phyloP scores from a whole-genome alignment of 1,140 invertebrate genomes.

The Homarus americanus region DNA sequence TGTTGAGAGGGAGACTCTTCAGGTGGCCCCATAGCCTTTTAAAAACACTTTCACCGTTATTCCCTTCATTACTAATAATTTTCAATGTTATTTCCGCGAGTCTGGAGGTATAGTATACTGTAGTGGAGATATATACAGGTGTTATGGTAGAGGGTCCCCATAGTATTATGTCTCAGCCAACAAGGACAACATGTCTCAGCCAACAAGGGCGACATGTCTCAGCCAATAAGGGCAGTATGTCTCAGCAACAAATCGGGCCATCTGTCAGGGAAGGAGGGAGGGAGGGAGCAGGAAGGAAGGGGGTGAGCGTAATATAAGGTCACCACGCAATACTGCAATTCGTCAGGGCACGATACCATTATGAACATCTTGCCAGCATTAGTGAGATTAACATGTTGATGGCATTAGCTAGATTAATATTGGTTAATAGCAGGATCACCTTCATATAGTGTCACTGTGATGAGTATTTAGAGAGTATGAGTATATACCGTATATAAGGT shows the following conservation, averaged over 20 bases:
- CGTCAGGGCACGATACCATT: constrained; percentile 2
- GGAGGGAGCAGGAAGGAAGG: too few species aligned
- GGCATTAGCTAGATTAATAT: neutral
- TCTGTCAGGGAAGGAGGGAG: neutral
- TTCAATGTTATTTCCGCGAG: too few species aligned
- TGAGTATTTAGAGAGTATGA: neutral
- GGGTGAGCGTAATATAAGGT: neutral
- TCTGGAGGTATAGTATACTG: too few species aligned
- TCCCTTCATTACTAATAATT: too few species aligned
- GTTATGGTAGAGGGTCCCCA: too few species aligned
- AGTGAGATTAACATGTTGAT: constrained; percentile 8
- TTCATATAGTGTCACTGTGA: neutral
- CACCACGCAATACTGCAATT: neutral
- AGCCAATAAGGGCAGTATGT: neutral
- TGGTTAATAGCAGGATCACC: neutral
- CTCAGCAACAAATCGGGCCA: neutral
- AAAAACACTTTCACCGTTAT: too few species aligned
- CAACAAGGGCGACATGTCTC: neutral
- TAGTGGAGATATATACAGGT: too few species aligned
- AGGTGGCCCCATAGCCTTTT: too few species aligned
- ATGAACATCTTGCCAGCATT: neutral
- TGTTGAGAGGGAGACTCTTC: too few species aligned
- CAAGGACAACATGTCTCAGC: neutral
- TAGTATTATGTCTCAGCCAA: neutral
- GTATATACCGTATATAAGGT: too few species aligned